Base-by-base conservation (phyloP, 2,797 vertebrate genomes). In the Typhlichthys subterraneus region DNA sequence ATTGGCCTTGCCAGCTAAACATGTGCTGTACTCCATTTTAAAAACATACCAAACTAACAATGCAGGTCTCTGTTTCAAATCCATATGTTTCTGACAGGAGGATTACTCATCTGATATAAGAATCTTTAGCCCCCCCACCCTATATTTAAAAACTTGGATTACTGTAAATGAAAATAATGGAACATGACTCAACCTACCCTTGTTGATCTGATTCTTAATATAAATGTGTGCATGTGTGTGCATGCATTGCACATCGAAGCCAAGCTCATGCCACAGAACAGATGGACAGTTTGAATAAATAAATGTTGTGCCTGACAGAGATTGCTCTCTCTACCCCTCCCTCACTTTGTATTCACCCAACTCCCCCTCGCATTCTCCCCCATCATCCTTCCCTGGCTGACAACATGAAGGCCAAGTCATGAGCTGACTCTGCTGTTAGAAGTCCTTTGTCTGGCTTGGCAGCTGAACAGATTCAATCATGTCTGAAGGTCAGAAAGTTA, bases 201-300 rank as follows among this genome's bases (percentile, higher is more conserved):
- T 57, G 10, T 23, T 45, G 14, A 23, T 49, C 59, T 42, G 31
- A 45, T 60, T 51, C 58, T 46, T 19, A 17, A 46, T 46, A 57
- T 38, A 50, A 60, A 60, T 59, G 19, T 54, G 54, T 52, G 49
- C 17, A 14, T 57, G 49, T 57, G 47, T 69, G 60, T 49, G 50
- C 33, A 53, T n/a, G 63, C 52, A 56, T 50, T 54, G 60, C 45
- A 61, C 31, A 57, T 50, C 61, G 45, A 55, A 68, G 81, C 80
- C 82, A 83, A 80, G 75, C 78, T 75, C 68, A 65, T 70, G 70
- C 84, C 80, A 77, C 84, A 73, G 69, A 87, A 80, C 89, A 90
- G 85, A 90, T 91, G 90, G 88, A 85, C 79, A 80, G 72, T 82
- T 87, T 90, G 88, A 92, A 92, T 91, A 89, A 90, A 87, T 90